Conservation (phyloP, 2,113 vertebrate species). For the Pandion haliaetus region DNA sequence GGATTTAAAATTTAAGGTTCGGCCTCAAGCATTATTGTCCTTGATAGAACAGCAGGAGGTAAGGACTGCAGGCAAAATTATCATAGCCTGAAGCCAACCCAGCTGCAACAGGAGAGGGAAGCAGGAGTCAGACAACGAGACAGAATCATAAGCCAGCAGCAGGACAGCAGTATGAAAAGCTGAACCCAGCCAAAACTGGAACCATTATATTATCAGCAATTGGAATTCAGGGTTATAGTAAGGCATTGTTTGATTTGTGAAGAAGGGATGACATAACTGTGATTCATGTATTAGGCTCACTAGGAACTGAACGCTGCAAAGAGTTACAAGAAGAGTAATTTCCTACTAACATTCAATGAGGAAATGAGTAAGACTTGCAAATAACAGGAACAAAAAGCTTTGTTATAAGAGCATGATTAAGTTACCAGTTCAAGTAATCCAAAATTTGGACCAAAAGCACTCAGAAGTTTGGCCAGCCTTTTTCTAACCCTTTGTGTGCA, state of each 20-base stretch:
- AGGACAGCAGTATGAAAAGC: neutral
- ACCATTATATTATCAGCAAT: neutral
- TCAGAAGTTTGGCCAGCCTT: neutral
- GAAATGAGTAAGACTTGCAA: neutral
- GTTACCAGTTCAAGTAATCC: neutral
- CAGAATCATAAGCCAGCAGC: neutral
- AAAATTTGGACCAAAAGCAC: neutral
- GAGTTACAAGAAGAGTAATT: neutral
- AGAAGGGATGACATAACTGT: neutral
- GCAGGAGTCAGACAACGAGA: neutral
- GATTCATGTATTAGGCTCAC: neutral
- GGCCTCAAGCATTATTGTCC: slow-evolving; percentile 31
- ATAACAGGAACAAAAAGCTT: neutral
- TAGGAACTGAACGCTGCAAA: neutral
- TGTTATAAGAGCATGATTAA: neutral
- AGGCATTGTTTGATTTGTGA: neutral
- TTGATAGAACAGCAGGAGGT: slow-evolving; percentile 34
- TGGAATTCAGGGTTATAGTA: neutral
- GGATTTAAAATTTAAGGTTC: slow-evolving; percentile 23
- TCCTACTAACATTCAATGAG: neutral
- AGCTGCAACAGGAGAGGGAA: slow-evolving; percentile 41
- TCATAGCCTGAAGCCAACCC: slow-evolving; percentile 40
- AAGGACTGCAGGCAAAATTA: slow-evolving; percentile 36
- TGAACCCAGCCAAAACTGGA: slow-evolving; percentile 17
- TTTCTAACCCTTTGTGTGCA: neutral